Conservation (phyloP, 2,888 invertebrate species). For the Periphyllus acericola region DNA sequence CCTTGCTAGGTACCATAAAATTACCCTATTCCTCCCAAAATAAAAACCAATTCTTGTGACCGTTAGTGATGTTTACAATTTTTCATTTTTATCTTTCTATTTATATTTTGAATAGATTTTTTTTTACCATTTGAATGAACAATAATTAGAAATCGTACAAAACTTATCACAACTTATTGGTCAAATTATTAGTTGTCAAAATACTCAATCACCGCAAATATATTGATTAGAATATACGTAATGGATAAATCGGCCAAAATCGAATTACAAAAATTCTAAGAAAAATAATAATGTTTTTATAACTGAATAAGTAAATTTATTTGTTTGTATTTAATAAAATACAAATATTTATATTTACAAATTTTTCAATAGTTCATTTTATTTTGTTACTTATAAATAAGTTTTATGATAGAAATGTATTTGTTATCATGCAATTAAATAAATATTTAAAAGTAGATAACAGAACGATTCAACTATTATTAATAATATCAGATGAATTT, state of each 20-base stretch:
- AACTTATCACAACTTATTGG: neutral
- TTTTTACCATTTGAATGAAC: conserved; percentile 54
- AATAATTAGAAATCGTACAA: conserved; percentile 56
- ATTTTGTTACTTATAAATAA: too few species aligned
- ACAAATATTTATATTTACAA: too few species aligned
- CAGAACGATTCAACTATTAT: too few species aligned
- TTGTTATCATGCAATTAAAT: neutral
- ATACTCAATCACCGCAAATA: too few species aligned
- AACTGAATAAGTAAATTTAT: too few species aligned
- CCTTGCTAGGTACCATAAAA: conserved; percentile 71
- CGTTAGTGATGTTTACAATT: conserved; percentile 63
- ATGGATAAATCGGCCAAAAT: too few species aligned
- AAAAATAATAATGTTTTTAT: too few species aligned
- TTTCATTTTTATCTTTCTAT: conserved; percentile 64
- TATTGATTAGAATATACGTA: too few species aligned
- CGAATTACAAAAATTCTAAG: too few species aligned
- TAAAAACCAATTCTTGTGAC: conserved; percentile 55
- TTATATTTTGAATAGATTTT: conserved; percentile 58
- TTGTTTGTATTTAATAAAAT: too few species aligned
- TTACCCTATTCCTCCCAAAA: conserved; percentile 64
- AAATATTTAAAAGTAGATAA: neutral
- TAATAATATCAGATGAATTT: neutral
- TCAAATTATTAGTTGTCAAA: neutral
- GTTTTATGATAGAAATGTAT: neutral
- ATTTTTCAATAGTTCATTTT: too few species aligned